Evolutionary conservation across 2,888 invertebrate species (phyloP).

Genomic region (Beris chalybata): DNA sequence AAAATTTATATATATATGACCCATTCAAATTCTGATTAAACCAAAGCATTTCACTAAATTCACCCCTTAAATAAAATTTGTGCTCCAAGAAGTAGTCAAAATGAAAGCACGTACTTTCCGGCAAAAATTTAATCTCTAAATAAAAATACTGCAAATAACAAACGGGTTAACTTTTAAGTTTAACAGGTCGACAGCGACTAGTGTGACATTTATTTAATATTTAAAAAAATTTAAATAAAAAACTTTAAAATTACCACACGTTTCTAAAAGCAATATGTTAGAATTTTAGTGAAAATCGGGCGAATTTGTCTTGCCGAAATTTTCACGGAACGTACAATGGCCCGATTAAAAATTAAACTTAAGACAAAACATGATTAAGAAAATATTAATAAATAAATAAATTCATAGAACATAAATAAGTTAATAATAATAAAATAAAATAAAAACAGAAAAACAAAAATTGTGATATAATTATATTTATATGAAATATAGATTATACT

Average conservation of each 20-base stretch:
- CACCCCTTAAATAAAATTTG: no score
- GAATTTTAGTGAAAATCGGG: not conserved
- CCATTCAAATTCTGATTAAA: no score
- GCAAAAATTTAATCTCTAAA: no score
- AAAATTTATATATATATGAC: no score
- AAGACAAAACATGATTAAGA: not conserved
- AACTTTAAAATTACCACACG: not conserved
- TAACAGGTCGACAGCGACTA: conserved; percentile 12
- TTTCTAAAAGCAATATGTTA: conserved; percentile 30
- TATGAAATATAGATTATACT: conserved; percentile 35
- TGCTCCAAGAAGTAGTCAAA: no score
- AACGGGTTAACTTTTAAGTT: no score
- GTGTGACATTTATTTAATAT: conserved; percentile 9
- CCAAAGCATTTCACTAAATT: no score
- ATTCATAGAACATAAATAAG: not conserved
- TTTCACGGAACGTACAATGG: not conserved
- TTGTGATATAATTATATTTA: conserved; percentile 39
- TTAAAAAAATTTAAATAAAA: conserved; percentile 19
- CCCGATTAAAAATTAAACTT: not conserved
- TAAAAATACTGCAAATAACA: no score
- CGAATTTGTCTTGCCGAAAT: not conserved
- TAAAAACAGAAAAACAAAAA: conserved; percentile 17
- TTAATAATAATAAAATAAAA: conserved; percentile 11
- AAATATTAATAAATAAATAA: not conserved
- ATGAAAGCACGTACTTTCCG: no score